Evolutionary conservation across 2,113 vertebrate species (phyloP).

Genomic region (Salvelinus sp.): DNA sequence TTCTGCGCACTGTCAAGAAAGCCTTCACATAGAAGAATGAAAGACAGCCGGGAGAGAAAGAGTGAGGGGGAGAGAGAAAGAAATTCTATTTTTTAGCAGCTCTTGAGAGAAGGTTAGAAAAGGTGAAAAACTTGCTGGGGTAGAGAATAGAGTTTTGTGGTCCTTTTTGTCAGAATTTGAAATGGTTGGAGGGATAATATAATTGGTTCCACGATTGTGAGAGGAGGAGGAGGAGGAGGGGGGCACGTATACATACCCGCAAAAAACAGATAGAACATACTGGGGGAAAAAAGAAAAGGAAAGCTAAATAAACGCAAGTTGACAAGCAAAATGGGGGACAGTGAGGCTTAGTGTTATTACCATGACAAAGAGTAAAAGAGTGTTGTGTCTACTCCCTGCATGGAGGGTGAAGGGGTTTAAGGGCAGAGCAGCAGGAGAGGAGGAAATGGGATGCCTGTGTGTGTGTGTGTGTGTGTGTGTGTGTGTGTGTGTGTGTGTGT

Average conservation of each 20-base stretch:
- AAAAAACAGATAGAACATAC: slow-evolving; percentile 66
- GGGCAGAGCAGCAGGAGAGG: slow-evolving; percentile 73
- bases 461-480: slow-evolving; percentile 28
- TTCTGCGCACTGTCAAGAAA: slow-evolving; percentile 53
- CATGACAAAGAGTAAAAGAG: slow-evolving; percentile 76
- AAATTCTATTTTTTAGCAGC: slow-evolving; percentile 40
- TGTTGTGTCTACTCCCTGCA: slow-evolving; percentile 64
- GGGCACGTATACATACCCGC: slow-evolving; percentile 47
- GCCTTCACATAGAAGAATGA: slow-evolving; percentile 45
- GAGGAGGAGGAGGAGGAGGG: slow-evolving; percentile 53
- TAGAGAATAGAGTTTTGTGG: slow-evolving; percentile 50
- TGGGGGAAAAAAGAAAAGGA: slow-evolving; percentile 47
- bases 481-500: slow-evolving; percentile 14
- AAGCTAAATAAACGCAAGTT: slow-evolving; percentile 67
- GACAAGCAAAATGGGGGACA: slow-evolving; percentile 77
- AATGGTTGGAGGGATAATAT: slow-evolving; percentile 60
- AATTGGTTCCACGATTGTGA: slow-evolving; percentile 73
- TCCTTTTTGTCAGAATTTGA: slow-evolving; percentile 50
- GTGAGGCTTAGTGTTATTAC: slow-evolving; percentile 77
- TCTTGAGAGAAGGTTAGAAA: slow-evolving; percentile 48
- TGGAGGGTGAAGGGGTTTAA: slow-evolving; percentile 72
- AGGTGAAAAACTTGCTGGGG: slow-evolving; percentile 58
- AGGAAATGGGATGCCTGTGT: slow-evolving; percentile 70
- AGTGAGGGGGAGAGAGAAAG: slow-evolving; percentile 11
- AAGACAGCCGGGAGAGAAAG: slow-evolving; percentile 34